A percentile compares a stretch with the other conserved stretches of the same genome.
These are phyloP conservation scores for Leptothorax acervorum DNA, from an alignment of 2,888 invertebrate genomes.

Conservation along the genomic window DNA sequence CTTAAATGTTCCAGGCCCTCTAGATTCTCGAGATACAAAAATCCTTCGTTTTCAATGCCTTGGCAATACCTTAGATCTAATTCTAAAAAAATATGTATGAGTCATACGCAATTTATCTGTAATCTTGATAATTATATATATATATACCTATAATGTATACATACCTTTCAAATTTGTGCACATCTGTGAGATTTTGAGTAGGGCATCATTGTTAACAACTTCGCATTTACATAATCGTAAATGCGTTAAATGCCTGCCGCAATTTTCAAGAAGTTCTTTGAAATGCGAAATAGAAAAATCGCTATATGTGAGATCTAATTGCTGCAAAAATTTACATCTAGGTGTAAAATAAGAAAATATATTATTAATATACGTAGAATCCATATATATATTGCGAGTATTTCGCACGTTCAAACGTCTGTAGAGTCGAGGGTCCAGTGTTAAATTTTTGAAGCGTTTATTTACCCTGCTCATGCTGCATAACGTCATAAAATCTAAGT, in stretches of 20 bases:
- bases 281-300: too few species aligned
- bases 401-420: slow-evolving; percentile 87
- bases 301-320: too few species aligned
- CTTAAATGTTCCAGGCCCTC: slow-evolving; percentile 89
- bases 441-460: slow-evolving; percentile 90
- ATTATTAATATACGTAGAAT: too few species aligned
- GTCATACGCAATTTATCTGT: not conserved
- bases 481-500: slow-evolving; percentile 91
- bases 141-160: not conserved
- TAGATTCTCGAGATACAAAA: slow-evolving; percentile 88
- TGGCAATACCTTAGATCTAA: slow-evolving; percentile 89
- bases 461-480: slow-evolving; percentile 92
- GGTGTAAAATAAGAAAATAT: slow-evolving; percentile 86
- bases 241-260: slow-evolving; percentile 91
- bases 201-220: slow-evolving; percentile 90
- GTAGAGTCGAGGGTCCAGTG: slow-evolving; percentile 92
- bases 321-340: slow-evolving; percentile 86
- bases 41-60: slow-evolving; percentile 84
- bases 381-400: too few species aligned
- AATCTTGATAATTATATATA: not conserved
- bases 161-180: slow-evolving; percentile 91
- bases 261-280: slow-evolving; percentile 70
- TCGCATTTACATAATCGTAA: slow-evolving; percentile 89
- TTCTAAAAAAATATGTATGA: slow-evolving; percentile 87
- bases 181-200: slow-evolving; percentile 89